Base-by-base conservation (phyloP, 2,113 vertebrate species). In the Rhinoderma darwinii region DNA sequence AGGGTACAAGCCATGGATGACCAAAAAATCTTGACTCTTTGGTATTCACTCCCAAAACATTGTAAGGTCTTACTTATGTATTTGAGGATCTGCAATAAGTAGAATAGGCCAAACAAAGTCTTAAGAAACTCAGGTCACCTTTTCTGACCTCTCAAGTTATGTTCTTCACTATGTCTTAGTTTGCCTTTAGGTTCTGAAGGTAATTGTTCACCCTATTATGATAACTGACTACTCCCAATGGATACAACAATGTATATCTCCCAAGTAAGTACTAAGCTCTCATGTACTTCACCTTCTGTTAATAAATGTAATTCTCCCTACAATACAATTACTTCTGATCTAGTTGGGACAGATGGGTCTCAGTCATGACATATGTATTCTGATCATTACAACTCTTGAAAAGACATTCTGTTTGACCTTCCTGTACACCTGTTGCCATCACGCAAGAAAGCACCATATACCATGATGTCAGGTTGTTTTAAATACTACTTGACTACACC, bases 191-290 rank as follows among this genome's bases (percentile, higher is more conserved):
- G 30, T 35, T 18, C 30, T 68, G 63, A 17, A 68, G 18, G 35
- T 70, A 7, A 32, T 70, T 37, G 17, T 20, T 68, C 17, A 32
- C 6, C 66, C 35, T 22, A 39, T 70, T 37, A 70, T 70, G 4
- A 68, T 18, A 70, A 70, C 35, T 22, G 18, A 37, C 39, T 70
- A 70, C 66, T 70, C 32, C 22, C 18, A 70, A 37, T 70, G 7
- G 66, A 70, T 35, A 70, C 20, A 70, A 35, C 66, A 70, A 70
- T 37, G 39, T 50, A 50, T 68, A 68, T 68, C 63, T 68, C 7
- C 63, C 35, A 68, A 68, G 32, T 68, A 68, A 35, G 63, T 68
- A 68, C 15, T 68, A 68, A 68, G 32, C 37, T 9, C 22, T 39
- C 70, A 25, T 41, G 37, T 41, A 41, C 37, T 73, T 41, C 70